These are phyloP conservation scores for Gopherus flavomarginatus DNA, from an alignment of 2,113 vertebrate species.

Conservation along the genomic window DNA sequence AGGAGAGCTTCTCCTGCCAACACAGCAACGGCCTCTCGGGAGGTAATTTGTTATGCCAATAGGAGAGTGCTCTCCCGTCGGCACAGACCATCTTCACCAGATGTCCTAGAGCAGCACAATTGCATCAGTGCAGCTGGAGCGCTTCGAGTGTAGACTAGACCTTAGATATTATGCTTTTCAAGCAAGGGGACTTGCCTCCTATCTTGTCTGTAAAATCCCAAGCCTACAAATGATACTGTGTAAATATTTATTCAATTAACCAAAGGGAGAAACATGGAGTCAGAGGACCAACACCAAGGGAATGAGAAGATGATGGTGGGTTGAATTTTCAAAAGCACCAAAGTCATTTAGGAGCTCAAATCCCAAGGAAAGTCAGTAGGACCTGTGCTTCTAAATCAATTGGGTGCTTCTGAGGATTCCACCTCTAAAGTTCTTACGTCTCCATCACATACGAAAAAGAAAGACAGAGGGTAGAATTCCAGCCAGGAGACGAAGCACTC, in stretches of 20 bases:
- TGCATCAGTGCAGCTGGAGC: no score
- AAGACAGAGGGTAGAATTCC: not conserved
- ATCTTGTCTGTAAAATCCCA: not conserved
- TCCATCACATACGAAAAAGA: not conserved
- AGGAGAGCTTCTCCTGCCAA: no score
- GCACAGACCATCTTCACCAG: no score
- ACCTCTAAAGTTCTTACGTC: not conserved
- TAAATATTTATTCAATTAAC: accelerated
- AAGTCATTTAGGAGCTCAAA: not conserved
- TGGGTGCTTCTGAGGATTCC: not conserved
- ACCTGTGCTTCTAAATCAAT: not conserved
- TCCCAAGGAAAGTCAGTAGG: not conserved
- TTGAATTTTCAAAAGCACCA: not conserved
- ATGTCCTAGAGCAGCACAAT: no score
- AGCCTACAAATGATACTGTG: accelerated
- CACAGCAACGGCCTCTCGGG: no score
- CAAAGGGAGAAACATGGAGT: not conserved
- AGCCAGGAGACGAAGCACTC: not conserved
- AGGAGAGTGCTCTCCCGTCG: no score
- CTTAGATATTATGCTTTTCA: not conserved
- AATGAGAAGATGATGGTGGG: accelerated
- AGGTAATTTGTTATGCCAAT: no score
- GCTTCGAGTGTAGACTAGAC: no score
- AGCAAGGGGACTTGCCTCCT: not conserved
- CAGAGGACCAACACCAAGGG: not conserved